A percentile compares a stretch with the other conserved stretches of the same genome.
phyloP scores from a whole-genome alignment of 2,888 invertebrate genomes.

The Drosophila algonquin region DNA sequence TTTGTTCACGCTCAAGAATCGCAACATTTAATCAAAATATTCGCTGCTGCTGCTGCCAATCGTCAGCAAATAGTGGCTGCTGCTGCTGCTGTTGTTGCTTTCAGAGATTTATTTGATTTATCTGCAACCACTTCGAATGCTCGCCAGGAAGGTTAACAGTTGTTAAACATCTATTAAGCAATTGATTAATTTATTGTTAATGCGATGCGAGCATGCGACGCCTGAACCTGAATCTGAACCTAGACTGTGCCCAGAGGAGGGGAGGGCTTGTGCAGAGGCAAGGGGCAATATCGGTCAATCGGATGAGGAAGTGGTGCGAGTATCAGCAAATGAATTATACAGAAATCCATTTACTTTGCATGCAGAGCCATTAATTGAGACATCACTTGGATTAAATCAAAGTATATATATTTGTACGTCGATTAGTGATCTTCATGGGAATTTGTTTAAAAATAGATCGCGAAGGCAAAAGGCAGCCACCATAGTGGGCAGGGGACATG shows the following conservation, averaged over 20 bases:
- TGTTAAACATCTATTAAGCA: slow-evolving; percentile 67
- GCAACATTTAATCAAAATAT: slow-evolving; percentile 53
- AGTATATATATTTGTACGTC: slow-evolving; percentile 1
- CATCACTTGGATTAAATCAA: slow-evolving; percentile 28
- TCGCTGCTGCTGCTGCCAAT: slow-evolving; percentile 47
- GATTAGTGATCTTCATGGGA: slow-evolving; percentile 34
- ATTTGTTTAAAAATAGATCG: slow-evolving; percentile 5
- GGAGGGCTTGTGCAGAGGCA: background rate
- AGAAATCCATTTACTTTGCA: slow-evolving; percentile 14
- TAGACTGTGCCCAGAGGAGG: slow-evolving; percentile 5
- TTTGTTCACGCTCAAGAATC: slow-evolving; percentile 66
- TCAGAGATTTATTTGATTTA: slow-evolving; percentile 56
- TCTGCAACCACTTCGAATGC: slow-evolving; percentile 64
- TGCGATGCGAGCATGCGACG: slow-evolving; percentile 39
- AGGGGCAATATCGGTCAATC: slow-evolving; percentile 43
- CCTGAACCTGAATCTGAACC: background rate
- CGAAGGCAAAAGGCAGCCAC: background rate
- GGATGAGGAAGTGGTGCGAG: slow-evolving; percentile 54
- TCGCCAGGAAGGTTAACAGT: slow-evolving; percentile 72
- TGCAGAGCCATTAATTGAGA: slow-evolving; percentile 25
- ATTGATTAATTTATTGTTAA: slow-evolving; percentile 70
- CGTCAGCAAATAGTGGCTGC: slow-evolving; percentile 27
- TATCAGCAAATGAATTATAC: slow-evolving; percentile 33
- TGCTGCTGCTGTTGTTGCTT: slow-evolving; percentile 1
- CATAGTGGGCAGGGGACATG: background rate